phyloP scores from a whole-genome alignment of 2,888 invertebrate species.

The Mythimna lalbum region DNA sequence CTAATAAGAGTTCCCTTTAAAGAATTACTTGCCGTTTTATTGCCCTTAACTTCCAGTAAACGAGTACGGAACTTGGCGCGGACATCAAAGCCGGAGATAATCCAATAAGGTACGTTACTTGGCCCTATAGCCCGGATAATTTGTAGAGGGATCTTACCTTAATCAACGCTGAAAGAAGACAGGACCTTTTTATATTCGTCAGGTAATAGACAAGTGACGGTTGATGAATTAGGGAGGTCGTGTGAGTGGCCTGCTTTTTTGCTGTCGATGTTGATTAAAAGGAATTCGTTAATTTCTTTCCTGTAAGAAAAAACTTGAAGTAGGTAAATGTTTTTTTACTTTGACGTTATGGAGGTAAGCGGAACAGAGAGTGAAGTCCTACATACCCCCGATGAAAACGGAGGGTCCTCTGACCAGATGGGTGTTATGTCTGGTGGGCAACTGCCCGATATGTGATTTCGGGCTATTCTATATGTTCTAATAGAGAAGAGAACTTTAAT shows the following conservation, averaged over 20 bases:
- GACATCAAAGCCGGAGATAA: conserved; percentile 87
- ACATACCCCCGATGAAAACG: too few relatives aligned
- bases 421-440: too few relatives aligned
- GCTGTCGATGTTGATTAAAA: conserved; percentile 59
- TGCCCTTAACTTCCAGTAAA: conserved; percentile 82
- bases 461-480: too few relatives aligned
- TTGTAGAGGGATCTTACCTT: conserved; percentile 79
- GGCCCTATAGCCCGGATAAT: conserved; percentile 81
- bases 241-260: conserved; percentile 41
- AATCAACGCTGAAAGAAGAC: conserved; percentile 81
- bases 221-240: conserved; percentile 77
- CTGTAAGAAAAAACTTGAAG: background rate
- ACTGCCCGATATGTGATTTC: too few relatives aligned
- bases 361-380: too few relatives aligned
- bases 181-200: conserved; percentile 80
- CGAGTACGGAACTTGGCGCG: conserved; percentile 75
- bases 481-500: too few relatives aligned
- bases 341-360: too few relatives aligned
- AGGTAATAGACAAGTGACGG: conserved; percentile 77
- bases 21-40: conserved; percentile 85
- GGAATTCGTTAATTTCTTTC: conserved; percentile 27
- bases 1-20: conserved; percentile 79
- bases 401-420: too few relatives aligned
- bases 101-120: conserved; percentile 87
- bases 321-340: too few relatives aligned